These are phyloP conservation scores for Clarias platycephalus DNA, from an alignment of 2,797 vertebrate species.

Conservation along the genomic window DNA sequence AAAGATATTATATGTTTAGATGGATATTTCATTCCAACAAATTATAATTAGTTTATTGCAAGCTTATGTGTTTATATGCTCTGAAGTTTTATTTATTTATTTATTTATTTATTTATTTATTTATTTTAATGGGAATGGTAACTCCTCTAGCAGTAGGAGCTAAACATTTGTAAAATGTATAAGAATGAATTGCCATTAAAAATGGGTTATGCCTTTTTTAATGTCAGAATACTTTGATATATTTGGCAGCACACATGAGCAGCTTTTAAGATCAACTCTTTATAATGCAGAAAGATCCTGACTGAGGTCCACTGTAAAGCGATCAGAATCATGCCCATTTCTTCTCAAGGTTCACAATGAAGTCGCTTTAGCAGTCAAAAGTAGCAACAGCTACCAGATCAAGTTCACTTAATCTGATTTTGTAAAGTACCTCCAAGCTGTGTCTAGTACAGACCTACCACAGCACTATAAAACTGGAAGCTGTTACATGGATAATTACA, in stretches of 20 bases:
- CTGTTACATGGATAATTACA: not conserved
- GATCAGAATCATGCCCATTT: not conserved
- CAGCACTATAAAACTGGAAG: not conserved
- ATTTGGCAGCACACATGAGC: not conserved
- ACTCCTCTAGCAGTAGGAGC: not conserved
- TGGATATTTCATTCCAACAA: slow-evolving; percentile 50
- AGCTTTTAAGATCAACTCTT: not conserved
- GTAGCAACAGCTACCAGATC: not conserved
- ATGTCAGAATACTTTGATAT: not conserved
- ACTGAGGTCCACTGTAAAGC: not conserved
- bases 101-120: too few species aligned
- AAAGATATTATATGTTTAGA: not conserved
- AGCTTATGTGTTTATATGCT: not conserved
- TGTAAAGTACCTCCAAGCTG: not conserved
- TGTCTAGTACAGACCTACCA: not conserved
- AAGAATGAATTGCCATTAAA: not conserved
- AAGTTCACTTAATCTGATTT: not conserved
- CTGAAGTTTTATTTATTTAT: too few species aligned
- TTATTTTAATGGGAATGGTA: not conserved
- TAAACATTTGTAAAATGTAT: not conserved
- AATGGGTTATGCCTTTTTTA: not conserved
- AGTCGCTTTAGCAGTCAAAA: not conserved
- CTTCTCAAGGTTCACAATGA: not conserved
- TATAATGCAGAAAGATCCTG: not conserved
- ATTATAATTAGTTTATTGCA: not conserved